Conservation (phyloP, 2,888 invertebrate genomes). For the Oscheius sp. region DNA sequence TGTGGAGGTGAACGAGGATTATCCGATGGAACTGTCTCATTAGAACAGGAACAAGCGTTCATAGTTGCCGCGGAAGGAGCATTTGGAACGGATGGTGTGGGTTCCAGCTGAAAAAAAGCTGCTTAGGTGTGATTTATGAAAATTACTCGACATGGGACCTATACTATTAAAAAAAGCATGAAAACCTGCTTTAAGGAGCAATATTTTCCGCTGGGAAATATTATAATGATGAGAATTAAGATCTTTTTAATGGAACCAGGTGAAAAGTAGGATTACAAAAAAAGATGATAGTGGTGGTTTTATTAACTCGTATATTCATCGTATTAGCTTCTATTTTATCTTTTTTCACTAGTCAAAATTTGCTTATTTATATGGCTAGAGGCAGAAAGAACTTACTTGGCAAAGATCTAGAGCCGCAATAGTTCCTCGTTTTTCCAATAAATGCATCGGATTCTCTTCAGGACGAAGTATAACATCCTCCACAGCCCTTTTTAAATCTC, state of each 20-base stretch:
- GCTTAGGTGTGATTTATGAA: too few species aligned
- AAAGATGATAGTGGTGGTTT: too few species aligned
- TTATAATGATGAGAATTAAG: neutral
- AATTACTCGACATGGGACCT: too few species aligned
- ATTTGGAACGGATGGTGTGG: constrained; percentile 1
- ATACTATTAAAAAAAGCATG: too few species aligned
- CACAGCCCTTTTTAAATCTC: constrained; percentile 52
- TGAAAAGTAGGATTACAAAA: too few species aligned
- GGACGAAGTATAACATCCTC: constrained; percentile 60
- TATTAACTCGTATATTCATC: too few species aligned
- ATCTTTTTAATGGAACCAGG: neutral
- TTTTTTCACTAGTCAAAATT: too few species aligned
- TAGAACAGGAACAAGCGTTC: constrained; percentile 48
- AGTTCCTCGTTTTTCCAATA: constrained; percentile 49
- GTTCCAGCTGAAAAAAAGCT: constrained; percentile 19
- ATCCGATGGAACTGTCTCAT: constrained; percentile 34
- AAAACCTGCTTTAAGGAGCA: too few species aligned
- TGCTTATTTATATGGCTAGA: neutral
- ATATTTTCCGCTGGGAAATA: neutral
- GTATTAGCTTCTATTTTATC: too few species aligned
- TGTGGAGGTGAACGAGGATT: constrained; percentile 39
- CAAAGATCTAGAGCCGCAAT: constrained; percentile 60
- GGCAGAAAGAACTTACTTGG: constrained; percentile 35
- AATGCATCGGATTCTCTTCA: constrained; percentile 50
- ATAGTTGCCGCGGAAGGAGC: constrained; percentile 35